Conservation (phyloP, 1,140 invertebrate species). For the Grapholita molesta region DNA sequence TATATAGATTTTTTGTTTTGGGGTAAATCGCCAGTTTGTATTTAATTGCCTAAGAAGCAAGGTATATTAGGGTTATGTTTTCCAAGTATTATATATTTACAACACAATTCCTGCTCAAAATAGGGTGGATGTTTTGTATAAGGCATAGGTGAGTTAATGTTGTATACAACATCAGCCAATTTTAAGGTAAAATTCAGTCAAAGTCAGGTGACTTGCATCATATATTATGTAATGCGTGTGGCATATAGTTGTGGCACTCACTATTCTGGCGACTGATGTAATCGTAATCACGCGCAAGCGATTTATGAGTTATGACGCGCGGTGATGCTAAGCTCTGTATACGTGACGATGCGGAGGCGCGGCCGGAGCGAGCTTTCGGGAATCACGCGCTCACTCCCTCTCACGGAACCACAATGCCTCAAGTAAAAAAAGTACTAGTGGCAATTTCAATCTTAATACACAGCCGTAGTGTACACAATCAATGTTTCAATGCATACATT, state of each 20-base stretch:
- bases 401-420: background rate
- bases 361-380: conserved; percentile 1
- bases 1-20: too few species aligned
- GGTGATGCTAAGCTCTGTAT: background rate
- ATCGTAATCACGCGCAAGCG: conserved; percentile 3
- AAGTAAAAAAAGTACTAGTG: background rate
- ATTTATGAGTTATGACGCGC: background rate
- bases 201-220: too few species aligned
- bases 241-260: background rate
- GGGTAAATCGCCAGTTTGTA: too few species aligned
- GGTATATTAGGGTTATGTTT: too few species aligned
- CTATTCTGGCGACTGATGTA: background rate
- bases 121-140: too few species aligned
- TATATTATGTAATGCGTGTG: background rate
- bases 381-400: background rate
- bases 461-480: background rate
- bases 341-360: conserved; percentile 2
- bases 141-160: too few species aligned
- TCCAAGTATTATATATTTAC: too few species aligned
- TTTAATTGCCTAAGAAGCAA: too few species aligned
- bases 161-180: too few species aligned
- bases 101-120: too few species aligned
- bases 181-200: too few species aligned
- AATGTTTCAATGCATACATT: background rate
- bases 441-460: background rate